These are phyloP conservation scores for Octomys mimax DNA, from an alignment of 2,797 vertebrate species.

Conservation along the genomic window DNA sequence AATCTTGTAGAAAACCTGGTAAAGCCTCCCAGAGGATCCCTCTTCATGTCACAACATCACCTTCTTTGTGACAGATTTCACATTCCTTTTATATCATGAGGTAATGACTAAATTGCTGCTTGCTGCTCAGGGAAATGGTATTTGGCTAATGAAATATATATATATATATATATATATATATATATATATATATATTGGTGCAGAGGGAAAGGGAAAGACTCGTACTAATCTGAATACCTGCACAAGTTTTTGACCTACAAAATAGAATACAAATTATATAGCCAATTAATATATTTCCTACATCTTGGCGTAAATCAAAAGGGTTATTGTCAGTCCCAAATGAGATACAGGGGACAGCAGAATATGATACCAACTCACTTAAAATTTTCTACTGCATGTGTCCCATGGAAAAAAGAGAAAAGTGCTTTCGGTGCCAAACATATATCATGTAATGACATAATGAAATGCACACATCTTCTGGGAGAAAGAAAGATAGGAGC, in stretches of 20 bases:
- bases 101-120: constrained; percentile 88
- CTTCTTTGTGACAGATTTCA: constrained; percentile 86
- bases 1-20: constrained; percentile 86
- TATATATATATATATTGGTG: constrained; percentile 50
- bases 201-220: constrained; percentile 77
- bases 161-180: constrained; percentile 54
- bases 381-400: constrained; percentile 70
- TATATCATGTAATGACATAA: constrained; percentile 83
- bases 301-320: not conserved
- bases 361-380: constrained; percentile 44
- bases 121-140: constrained; percentile 80
- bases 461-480: constrained; percentile 79
- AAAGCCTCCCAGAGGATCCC: constrained; percentile 85
- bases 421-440: constrained; percentile 78
- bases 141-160: constrained; percentile 83
- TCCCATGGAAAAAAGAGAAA: constrained; percentile 59
- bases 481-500: constrained; percentile 45
- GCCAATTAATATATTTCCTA: constrained; percentile 55
- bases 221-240: constrained; percentile 69
- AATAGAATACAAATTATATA: constrained; percentile 64
- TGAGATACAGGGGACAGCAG: not conserved
- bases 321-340: not conserved
- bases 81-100: constrained; percentile 84
- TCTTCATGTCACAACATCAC: constrained; percentile 88
- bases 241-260: constrained; percentile 53